Conservation (phyloP, 2,797 vertebrate genomes). For the Megalops cyprinoides region DNA sequence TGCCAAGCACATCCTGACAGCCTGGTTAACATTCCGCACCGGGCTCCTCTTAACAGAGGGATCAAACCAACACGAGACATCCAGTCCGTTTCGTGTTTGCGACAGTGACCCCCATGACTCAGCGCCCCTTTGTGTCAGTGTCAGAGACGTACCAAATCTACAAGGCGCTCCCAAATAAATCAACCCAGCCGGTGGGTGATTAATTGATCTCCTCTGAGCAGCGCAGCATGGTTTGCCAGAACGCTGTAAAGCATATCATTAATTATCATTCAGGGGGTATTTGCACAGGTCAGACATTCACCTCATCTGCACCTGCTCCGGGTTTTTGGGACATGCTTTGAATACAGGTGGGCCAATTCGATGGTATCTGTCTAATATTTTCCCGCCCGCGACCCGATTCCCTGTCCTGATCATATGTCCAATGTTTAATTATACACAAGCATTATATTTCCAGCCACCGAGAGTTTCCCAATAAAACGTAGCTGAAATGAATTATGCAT, state of each 20-base stretch:
- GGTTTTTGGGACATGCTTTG: neutral
- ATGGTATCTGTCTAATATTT: neutral
- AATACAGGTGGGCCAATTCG: neutral
- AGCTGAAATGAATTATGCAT: neutral
- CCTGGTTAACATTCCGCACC: neutral
- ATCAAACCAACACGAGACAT: neutral
- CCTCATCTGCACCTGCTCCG: neutral
- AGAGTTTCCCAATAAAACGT: neutral
- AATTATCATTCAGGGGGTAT: constrained; percentile 43
- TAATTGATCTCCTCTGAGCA: constrained; percentile 41
- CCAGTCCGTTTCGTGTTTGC: neutral
- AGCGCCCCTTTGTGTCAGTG: neutral
- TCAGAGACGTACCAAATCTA: constrained; percentile 27
- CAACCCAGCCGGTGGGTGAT: constrained; percentile 46
- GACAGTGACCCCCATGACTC: neutral
- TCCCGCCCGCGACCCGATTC: neutral
- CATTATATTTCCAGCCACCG: neutral
- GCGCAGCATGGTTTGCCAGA: constrained; percentile 35
- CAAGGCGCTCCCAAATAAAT: constrained; percentile 42
- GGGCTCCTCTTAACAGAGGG: neutral
- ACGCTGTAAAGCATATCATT: constrained; percentile 39
- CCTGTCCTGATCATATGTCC: neutral
- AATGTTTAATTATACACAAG: neutral
- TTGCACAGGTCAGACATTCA: constrained; percentile 16
- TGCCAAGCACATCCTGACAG: neutral